Evolutionary conservation across 2,888 invertebrate species (phyloP), one percentile per base, ranked within the genome.

Genomic region (Odontothrips loti): DNA sequence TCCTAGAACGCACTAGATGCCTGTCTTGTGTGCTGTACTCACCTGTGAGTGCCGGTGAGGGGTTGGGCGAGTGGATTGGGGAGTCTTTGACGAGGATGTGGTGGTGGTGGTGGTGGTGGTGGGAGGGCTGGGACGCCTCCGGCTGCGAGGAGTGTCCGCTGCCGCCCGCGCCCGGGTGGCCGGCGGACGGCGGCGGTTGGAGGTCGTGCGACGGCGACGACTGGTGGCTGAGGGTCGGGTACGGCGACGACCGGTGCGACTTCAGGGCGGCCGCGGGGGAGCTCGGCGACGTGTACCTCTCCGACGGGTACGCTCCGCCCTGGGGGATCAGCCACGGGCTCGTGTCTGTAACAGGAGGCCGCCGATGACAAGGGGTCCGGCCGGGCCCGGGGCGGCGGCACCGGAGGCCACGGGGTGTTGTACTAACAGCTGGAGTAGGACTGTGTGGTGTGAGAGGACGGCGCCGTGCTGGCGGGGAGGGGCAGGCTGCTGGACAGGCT

Each of bases 321-420:
- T 88, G 88, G 20, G 88, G 88, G 68, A 89, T 85, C 82, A 88
- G 87, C 88, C 88, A 88, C 12, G 88, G 87, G 51, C 88, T 87
- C 17, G 87, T 86, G 85, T 88, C 88, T 88, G 84, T 80, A 85
- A 85, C 27, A 48, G 11, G 63, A 51, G 79, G 79, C 68, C 6
- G 34, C 34, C 3, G 34, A 6, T 43, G 6, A 43, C 34, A 6
- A 6, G 34, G 34, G 34, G 34, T 43, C 34, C 34, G 34, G 34
- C 3, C 6, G 34, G 34, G 34, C 34, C 3, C 6, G 51, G 20
- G 51, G 51, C 51, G 58, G 58, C 15, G 17, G 34, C 12, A 10
- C 6, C 20, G 12, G 51, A 2, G 58, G 58, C 17, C 12, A 17
- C 20, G n/a, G n/a, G n/a, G n/a, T 15, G 58, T 12, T 6, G 58